Evolutionary conservation across 2,797 vertebrate species (phyloP), one percentile per base, ranked within the genome.

Genomic region (Malacoctenus gilli): DNA sequence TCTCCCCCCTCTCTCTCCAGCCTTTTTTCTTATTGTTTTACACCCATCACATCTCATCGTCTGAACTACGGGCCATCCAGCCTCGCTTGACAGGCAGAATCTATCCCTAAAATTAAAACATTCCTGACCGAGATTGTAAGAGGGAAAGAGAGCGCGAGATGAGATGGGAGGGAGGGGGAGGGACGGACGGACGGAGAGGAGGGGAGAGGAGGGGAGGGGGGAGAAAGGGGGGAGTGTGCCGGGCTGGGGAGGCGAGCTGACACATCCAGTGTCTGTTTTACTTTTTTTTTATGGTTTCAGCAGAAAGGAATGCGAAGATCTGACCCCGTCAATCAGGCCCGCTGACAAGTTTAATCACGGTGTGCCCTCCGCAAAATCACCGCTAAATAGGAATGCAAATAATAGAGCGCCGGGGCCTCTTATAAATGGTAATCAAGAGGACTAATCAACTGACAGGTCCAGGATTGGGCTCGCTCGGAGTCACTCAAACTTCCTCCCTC

Each of bases 331-430:
- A 96, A 95, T 98, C 96, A 98, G 92, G 82, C 85, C 89, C 82
- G 14, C 80, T 95, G 96, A 98, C 97, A 98, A 94, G 96, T 98
- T 98, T 98, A 99, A 98, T 99, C 95, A 98, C 91, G 91, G 92
- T 59, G 93, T 93, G 95, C 94, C 95, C 95, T 94, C 94, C 89
- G 93, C 94, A 93, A 91, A 97, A 96, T 99, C 94, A 94, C 87
- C 85, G 94, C 95, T 98, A 97, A 98, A 98, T 99, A 95, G 95
- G 95, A 98, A 98, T 98, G 95, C 95, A 98, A 98, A 99, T 98
- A 97, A 95, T 93, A 92, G 94, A 97, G 95, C 92, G 87, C 82
- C 87, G 91, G 92, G 92, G 93, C 94, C 94, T 96, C 95, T 96
- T 97, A 96, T 95, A 97, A 96, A 98, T 98, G 95, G 93, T 98